Percentiles rank a stretch among this genome's conserved stretches.
phyloP scores from a whole-genome alignment of 2,113 vertebrate genomes.

The Rynchops niger region DNA sequence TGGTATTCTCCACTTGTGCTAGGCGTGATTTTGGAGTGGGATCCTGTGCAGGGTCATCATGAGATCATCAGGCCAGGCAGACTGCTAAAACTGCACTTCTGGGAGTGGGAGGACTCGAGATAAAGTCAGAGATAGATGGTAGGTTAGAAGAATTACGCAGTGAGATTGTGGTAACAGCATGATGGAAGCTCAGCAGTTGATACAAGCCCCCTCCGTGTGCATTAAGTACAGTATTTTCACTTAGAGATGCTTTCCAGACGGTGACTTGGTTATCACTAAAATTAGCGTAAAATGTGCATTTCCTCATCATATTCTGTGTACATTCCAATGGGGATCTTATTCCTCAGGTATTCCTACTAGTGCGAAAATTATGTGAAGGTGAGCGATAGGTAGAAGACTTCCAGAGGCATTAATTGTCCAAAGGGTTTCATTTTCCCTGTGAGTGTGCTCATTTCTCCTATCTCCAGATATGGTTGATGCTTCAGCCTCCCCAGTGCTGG shows the following conservation, averaged over 20 bases:
- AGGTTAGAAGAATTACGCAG: background rate
- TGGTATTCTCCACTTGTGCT: background rate
- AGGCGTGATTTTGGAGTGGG: background rate
- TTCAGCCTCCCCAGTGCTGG: background rate
- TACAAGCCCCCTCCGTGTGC: background rate
- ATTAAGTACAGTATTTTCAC: background rate
- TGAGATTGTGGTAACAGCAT: background rate
- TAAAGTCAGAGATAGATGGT: background rate
- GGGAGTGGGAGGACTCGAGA: background rate
- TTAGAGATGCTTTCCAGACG: background rate
- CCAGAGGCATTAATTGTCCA: background rate
- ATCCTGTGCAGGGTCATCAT: background rate
- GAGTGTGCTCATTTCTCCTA: background rate
- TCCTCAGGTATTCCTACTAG: background rate
- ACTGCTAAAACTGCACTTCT: background rate
- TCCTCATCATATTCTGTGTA: background rate
- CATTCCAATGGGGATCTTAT: background rate
- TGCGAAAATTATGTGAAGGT: background rate
- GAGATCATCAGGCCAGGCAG: background rate
- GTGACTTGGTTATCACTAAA: background rate
- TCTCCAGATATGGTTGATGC: background rate
- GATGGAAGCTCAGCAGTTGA: background rate
- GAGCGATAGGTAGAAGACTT: background rate
- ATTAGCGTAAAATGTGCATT: background rate
- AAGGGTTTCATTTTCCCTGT: background rate